Percentiles rank a stretch among this genome's conserved stretches.
These are phyloP conservation scores for Chorisops tibialis DNA, from an alignment of 2,888 invertebrate species.

Conservation along the genomic window DNA sequence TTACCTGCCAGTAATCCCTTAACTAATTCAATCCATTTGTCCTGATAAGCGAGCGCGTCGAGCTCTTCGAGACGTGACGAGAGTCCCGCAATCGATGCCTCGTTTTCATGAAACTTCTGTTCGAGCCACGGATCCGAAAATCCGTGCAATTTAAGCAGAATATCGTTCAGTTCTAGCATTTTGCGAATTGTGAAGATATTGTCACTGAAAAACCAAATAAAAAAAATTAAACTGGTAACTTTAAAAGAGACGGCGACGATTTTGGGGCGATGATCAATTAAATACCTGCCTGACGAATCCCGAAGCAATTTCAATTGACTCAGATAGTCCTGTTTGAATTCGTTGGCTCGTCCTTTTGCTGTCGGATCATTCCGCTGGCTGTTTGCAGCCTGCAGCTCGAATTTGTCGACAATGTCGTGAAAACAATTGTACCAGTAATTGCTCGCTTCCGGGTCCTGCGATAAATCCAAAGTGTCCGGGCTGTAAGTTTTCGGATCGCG, in stretches of 20 bases:
- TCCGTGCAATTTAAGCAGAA: conserved; percentile 83
- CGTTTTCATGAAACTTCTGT: conserved; percentile 87
- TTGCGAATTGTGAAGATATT: conserved; percentile 72
- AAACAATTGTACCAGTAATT: conserved; percentile 92
- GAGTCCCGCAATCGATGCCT: conserved; percentile 70
- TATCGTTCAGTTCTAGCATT: conserved; percentile 88
- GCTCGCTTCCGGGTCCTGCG: conserved; percentile 79
- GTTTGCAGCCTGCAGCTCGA: conserved; percentile 74
- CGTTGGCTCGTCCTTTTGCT: conserved; percentile 73
- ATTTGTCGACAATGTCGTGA: conserved; percentile 79
- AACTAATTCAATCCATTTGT: conserved; percentile 63
- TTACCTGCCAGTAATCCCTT: conserved; percentile 65
- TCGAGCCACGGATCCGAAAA: conserved; percentile 85
- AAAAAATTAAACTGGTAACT: background rate
- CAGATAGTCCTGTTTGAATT: conserved; percentile 80
- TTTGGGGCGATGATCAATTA: conserved; percentile 64
- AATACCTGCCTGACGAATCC: conserved; percentile 48
- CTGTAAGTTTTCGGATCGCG: conserved; percentile 74
- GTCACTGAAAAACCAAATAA: background rate
- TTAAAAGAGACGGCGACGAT: background rate
- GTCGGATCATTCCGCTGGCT: conserved; percentile 74
- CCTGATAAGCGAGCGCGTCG: conserved; percentile 62
- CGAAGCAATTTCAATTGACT: conserved; percentile 59
- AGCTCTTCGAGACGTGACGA: conserved; percentile 64
- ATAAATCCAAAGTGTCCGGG: conserved; percentile 90